Percentiles rank a stretch among this genome's conserved stretches.
Conservation (phyloP, 2,113 vertebrate genomes). For the Clupea harengus region DNA sequence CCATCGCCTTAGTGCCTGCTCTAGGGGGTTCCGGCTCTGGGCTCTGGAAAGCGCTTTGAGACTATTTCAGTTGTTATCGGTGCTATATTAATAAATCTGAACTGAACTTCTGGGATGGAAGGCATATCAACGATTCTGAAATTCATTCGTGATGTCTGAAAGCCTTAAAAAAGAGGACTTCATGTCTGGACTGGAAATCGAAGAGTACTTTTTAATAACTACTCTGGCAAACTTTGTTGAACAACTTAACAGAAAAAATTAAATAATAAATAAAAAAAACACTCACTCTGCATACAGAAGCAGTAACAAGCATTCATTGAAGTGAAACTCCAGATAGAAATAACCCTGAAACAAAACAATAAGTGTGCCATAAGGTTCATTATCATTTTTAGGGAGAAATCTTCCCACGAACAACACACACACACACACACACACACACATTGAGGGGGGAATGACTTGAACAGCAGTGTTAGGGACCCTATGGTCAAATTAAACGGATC, state of each 20-base stretch:
- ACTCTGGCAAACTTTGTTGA: neutral
- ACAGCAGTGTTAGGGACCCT: slow-evolving; percentile 52
- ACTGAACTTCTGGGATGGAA: neutral
- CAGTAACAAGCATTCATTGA: neutral
- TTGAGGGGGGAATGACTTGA: slow-evolving; percentile 55
- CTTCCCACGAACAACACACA: neutral
- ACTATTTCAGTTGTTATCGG: no score
- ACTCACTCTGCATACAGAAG: neutral
- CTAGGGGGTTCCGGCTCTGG: no score
- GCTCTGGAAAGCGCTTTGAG: no score
- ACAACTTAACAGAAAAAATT: neutral
- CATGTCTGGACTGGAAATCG: neutral
- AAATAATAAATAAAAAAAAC: neutral
- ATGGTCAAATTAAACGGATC: slow-evolving; percentile 70
- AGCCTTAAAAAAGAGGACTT: neutral
- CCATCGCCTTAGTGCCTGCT: no score
- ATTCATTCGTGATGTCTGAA: neutral
- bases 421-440: slow-evolving; percentile 24
- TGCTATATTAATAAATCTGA: no score
- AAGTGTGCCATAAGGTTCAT: slow-evolving; percentile 12
- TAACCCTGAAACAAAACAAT: neutral
- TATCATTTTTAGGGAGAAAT: slow-evolving; percentile 3
- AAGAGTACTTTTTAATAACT: neutral
- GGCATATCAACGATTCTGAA: neutral
- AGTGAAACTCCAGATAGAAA: slow-evolving; percentile 4